Percentiles rank a stretch among this genome's conserved stretches.
phyloP scores from a whole-genome alignment of 1,140 invertebrate genomes.

The Heliconius nattereri region DNA sequence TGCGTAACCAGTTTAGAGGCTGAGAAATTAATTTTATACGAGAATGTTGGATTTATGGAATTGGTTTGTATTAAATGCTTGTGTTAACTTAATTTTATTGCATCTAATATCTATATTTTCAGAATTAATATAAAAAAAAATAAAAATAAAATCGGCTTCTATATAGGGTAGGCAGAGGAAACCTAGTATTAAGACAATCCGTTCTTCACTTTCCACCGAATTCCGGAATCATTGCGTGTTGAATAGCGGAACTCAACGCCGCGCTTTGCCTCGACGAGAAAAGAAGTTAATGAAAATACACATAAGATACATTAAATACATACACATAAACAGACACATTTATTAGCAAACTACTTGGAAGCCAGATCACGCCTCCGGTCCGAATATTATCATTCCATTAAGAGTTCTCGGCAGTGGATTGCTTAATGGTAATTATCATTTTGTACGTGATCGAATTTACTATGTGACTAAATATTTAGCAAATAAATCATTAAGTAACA shows the following conservation, averaged over 20 bases:
- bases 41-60: not conserved
- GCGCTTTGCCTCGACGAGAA: no score
- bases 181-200: no score
- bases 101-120: no score
- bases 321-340: not conserved
- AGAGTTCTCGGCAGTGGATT: constrained; percentile 20
- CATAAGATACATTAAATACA: not conserved
- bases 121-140: no score
- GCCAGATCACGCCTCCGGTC: constrained; percentile 39
- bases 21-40: constrained; percentile 19
- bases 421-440: constrained; percentile 41
- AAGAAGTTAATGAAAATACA: not conserved
- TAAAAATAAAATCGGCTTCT: no score
- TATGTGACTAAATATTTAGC: constrained; percentile 11
- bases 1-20: constrained; percentile 16
- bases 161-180: no score
- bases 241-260: no score
- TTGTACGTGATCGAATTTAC: constrained; percentile 30
- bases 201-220: no score
- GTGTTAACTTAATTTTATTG: no score
- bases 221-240: no score
- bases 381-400: constrained; percentile 48
- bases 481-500: constrained; percentile 10
- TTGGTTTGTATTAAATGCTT: not conserved
- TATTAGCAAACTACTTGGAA: constrained; percentile 23